Conservation (phyloP, 2,888 invertebrate genomes). For the Digitonthophagus gazella region DNA sequence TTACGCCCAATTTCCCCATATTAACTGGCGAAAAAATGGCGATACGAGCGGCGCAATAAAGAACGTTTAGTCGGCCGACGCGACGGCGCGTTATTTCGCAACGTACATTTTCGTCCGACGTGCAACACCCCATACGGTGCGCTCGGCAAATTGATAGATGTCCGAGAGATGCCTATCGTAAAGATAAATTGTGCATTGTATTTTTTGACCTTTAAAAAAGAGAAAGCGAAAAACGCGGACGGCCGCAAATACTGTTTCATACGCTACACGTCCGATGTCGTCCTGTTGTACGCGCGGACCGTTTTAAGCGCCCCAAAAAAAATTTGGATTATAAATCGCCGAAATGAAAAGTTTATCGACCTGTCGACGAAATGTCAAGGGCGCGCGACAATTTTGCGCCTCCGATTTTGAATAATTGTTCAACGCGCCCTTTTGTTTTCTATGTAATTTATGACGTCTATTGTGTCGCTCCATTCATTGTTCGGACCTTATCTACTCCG, state of each 20-base stretch:
- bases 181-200: conserved; percentile 25
- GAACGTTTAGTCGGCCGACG: not conserved
- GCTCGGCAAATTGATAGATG: conserved; percentile 19
- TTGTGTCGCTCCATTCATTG: not conserved
- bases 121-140: not conserved
- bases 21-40: not conserved
- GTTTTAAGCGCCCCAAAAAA: not conserved
- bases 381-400: not conserved
- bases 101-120: not conserved
- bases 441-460: not conserved
- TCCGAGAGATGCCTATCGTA: conserved; percentile 2
- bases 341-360: not conserved
- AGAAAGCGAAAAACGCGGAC: conserved; percentile 20
- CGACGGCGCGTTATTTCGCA: not conserved
- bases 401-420: not conserved
- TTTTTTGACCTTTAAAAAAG: conserved; percentile 25
- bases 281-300: too few species aligned
- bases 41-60: not conserved
- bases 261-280: not conserved
- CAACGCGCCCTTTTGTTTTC: not conserved
- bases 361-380: not conserved
- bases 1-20: not conserved
- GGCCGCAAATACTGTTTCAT: not conserved
- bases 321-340: not conserved
- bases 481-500: not conserved